Percentiles rank a stretch among this genome's conserved stretches.
These are phyloP conservation scores for Ips nitidus DNA, from an alignment of 1,140 invertebrate genomes.

Conservation along the genomic window DNA sequence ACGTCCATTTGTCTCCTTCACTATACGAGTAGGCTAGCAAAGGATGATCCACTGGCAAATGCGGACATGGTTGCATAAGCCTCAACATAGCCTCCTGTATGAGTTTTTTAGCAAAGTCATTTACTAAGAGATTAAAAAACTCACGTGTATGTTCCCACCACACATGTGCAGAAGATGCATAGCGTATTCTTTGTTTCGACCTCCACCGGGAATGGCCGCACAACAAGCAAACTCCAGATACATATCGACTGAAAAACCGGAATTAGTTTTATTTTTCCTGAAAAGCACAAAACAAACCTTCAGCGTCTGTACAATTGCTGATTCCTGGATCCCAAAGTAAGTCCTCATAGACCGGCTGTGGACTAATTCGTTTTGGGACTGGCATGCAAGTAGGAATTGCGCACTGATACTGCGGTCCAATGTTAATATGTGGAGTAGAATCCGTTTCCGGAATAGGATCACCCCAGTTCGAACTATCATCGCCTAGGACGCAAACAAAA, in stretches of 20 bases:
- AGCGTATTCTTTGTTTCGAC: conserved; percentile 92
- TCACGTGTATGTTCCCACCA: conserved; percentile 83
- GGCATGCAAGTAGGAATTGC: conserved; percentile 57
- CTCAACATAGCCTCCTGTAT: conserved; percentile 77
- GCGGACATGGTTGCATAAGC: conserved; percentile 70
- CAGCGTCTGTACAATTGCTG: conserved; percentile 69
- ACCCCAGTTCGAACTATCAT: conserved; percentile 43
- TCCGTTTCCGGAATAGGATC: conserved; percentile 56
- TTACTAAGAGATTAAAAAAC: conserved; percentile 36
- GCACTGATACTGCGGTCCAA: conserved; percentile 88
- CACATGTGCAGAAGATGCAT: conserved; percentile 86
- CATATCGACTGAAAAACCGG: conserved; percentile 66
- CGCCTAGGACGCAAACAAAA: conserved; percentile 33
- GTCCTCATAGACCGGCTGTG: conserved; percentile 63
- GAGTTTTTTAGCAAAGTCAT: conserved; percentile 13
- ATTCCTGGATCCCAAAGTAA: conserved; percentile 85
- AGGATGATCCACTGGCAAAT: conserved; percentile 74
- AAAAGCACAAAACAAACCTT: conserved; percentile 59
- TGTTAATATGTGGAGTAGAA: conserved; percentile 76
- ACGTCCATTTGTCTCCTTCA: conserved; percentile 79
- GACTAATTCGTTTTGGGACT: conserved; percentile 48
- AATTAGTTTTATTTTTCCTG: not conserved
- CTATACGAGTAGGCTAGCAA: conserved; percentile 71
- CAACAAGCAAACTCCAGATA: conserved; percentile 93
- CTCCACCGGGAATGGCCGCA: conserved; percentile 84